phyloP scores from a whole-genome alignment of 2,888 invertebrate species.

The Carcina quercana region DNA sequence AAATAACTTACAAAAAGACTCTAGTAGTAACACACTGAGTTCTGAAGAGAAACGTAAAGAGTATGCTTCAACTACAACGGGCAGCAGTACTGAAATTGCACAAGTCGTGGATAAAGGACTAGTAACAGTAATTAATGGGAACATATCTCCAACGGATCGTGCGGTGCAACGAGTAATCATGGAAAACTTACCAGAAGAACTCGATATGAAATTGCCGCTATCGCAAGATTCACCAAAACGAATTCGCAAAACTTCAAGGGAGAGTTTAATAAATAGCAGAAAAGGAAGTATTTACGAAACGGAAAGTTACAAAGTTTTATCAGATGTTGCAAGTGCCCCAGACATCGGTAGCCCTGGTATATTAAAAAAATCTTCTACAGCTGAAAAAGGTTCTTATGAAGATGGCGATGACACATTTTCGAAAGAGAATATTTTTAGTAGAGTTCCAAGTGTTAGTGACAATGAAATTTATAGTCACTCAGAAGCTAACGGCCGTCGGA shows the following conservation, averaged over 20 bases:
- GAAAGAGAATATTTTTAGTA: slow-evolving; percentile 48
- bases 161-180: slow-evolving; percentile 51
- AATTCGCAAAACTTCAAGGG: slow-evolving; percentile 43
- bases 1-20: slow-evolving; percentile 30
- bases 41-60: slow-evolving; percentile 42
- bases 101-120: slow-evolving; percentile 41
- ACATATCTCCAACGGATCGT: slow-evolving; percentile 32
- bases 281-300: slow-evolving; percentile 69
- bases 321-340: slow-evolving; percentile 46
- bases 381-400: slow-evolving; percentile 36
- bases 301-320: slow-evolving; percentile 68
- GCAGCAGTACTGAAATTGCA: slow-evolving; percentile 40
- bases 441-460: slow-evolving; percentile 66
- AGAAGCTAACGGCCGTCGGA: slow-evolving; percentile 57
- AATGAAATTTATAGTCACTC: slow-evolving; percentile 65
- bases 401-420: slow-evolving; percentile 36
- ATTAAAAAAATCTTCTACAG: slow-evolving; percentile 44
- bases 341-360: slow-evolving; percentile 44
- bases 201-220: slow-evolving; percentile 38
- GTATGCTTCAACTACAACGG: slow-evolving; percentile 43
- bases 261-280: slow-evolving; percentile 50
- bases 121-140: slow-evolving; percentile 38
- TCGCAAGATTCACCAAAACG: slow-evolving; percentile 42
- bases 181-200: slow-evolving; percentile 40
- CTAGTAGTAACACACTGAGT: slow-evolving; percentile 28